These are phyloP conservation scores for Parelbella ahira DNA, from an alignment of 2,888 invertebrate species.

Conservation along the genomic window DNA sequence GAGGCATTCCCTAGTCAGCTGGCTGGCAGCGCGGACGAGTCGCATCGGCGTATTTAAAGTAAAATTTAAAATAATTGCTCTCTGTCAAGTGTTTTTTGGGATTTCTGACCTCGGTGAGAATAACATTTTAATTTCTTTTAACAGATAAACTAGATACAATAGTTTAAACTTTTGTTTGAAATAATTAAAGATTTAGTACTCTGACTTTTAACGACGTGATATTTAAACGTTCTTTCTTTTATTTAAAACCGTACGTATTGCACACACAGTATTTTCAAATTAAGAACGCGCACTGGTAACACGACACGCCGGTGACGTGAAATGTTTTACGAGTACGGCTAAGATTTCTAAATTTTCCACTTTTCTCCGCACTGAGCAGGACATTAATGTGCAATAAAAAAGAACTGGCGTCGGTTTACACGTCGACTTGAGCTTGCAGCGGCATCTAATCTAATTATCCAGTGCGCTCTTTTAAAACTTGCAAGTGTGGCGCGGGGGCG, in stretches of 20 bases:
- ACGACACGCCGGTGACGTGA: conserved; percentile 1
- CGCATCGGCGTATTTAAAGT: conserved; percentile 32
- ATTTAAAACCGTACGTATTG: no score
- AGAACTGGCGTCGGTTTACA: conserved; percentile 29
- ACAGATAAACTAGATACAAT: conserved; percentile 3
- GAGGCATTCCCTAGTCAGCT: conserved; percentile 56
- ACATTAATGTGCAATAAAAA: conserved; percentile 36
- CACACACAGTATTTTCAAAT: no score
- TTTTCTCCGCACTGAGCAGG: conserved; percentile 34
- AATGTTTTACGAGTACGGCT: conserved; percentile 15
- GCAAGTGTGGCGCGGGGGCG: conserved; percentile 47
- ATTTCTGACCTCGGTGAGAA: conserved; percentile 31
- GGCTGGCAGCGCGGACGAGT: conserved; percentile 49
- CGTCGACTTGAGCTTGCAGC: conserved; percentile 40
- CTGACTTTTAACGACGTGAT: no score
- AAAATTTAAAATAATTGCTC: conserved; percentile 30
- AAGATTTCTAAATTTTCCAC: conserved; percentile 33
- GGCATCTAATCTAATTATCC: conserved; percentile 70
- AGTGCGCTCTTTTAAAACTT: conserved; percentile 58
- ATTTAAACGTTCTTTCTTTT: no score
- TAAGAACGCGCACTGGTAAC: no score
- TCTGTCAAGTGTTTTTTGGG: conserved; percentile 27
- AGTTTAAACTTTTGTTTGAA: conserved; percentile 13
- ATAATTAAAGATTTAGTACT: no score
- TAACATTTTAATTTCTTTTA: conserved; percentile 20